Conservation (phyloP, 2,113 vertebrate genomes). For the Platanista minor region DNA sequence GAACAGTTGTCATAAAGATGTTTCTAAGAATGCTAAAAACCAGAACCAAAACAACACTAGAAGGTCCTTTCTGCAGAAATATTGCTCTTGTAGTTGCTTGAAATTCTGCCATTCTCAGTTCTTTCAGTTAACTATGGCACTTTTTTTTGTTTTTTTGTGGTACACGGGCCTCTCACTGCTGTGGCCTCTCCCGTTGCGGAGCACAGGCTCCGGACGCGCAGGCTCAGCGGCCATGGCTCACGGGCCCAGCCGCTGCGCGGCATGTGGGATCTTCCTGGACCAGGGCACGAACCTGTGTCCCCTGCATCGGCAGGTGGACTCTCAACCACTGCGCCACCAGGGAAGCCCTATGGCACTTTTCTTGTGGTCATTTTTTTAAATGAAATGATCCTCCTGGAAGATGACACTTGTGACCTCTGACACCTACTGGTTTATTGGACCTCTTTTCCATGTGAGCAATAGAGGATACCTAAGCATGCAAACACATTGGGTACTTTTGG, state of each 20-base stretch:
- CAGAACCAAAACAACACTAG: not conserved
- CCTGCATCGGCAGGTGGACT: too few relatives aligned
- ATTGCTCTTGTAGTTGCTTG: not conserved
- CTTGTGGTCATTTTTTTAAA: not conserved
- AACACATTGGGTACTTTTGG: not conserved
- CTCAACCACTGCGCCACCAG: too few relatives aligned
- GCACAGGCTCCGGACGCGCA: too few relatives aligned
- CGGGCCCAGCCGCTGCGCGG: too few relatives aligned
- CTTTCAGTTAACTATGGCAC: not conserved
- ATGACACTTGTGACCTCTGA: not conserved
- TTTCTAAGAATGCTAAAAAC: not conserved
- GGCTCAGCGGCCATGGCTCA: too few relatives aligned
- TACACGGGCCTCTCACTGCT: too few relatives aligned
- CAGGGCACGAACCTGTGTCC: too few relatives aligned
- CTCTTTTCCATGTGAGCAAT: not conserved
- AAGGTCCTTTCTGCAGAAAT: not conserved
- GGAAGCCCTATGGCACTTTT: not conserved
- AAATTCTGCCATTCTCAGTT: not conserved
- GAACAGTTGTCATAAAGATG: not conserved
- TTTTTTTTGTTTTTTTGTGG: too few relatives aligned
- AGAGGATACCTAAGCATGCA: not conserved
- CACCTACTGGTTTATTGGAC: not conserved
- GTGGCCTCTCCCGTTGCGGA: too few relatives aligned
- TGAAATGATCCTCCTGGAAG: not conserved
- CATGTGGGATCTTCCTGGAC: too few relatives aligned